A percentile compares a stretch with the other conserved stretches of the same genome.
Evolutionary conservation across 2,888 invertebrate genomes (phyloP).

Genomic region (Aleiodes testaceus): DNA sequence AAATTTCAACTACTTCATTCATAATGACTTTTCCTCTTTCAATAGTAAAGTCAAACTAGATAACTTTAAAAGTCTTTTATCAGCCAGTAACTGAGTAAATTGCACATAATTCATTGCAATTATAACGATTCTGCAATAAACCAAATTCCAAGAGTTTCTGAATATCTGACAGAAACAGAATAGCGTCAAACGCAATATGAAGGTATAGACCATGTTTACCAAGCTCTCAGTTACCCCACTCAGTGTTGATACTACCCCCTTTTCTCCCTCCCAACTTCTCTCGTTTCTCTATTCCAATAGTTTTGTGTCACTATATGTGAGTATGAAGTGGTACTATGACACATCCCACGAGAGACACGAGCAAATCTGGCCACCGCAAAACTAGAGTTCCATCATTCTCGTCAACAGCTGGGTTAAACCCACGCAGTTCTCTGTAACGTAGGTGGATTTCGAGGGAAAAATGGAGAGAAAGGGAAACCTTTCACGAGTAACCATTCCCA

Average conservation of each 20-base stretch:
- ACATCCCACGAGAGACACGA: constrained; percentile 32
- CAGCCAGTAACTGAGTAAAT: no score
- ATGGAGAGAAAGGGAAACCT: not conserved
- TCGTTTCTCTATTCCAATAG: constrained; percentile 10
- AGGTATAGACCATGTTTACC: constrained; percentile 51
- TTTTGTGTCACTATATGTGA: constrained; percentile 1
- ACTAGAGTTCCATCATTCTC: constrained; percentile 7
- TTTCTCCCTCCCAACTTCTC: constrained; percentile 19
- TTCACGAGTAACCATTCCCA: no score
- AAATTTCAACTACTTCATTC: no score
- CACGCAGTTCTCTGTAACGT: constrained; percentile 38
- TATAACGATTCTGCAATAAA: not conserved
- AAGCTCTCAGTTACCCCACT: constrained; percentile 55
- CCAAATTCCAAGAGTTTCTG: not conserved
- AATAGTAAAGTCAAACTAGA: no score
- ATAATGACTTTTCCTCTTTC: no score
- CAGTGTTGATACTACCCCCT: constrained; percentile 50
- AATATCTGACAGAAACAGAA: constrained; percentile 37
- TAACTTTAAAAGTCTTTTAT: no score
- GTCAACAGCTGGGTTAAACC: constrained; percentile 35
- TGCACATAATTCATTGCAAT: no score
- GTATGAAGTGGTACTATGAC: constrained; percentile 30
- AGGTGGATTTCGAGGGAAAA: constrained; percentile 21
- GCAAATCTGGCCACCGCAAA: constrained; percentile 8
- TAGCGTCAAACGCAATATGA: constrained; percentile 51